Conservation (phyloP, 1,140 invertebrate genomes). For the Nasonia giraulti region DNA sequence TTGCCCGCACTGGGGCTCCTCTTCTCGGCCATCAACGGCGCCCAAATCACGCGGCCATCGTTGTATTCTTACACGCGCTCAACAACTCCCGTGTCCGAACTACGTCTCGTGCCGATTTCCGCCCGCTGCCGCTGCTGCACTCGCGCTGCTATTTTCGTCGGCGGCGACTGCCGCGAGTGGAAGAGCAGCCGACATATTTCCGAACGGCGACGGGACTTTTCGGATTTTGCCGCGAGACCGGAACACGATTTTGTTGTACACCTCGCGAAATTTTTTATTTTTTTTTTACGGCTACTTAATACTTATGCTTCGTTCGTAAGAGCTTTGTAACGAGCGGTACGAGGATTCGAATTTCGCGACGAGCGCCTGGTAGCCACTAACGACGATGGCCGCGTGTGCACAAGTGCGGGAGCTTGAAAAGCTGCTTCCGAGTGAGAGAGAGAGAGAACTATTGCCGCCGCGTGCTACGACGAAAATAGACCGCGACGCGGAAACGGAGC, state of each 20-base stretch:
- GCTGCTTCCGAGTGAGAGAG: background rate
- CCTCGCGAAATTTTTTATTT: no score
- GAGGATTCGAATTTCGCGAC: no score
- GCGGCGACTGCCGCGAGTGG: background rate
- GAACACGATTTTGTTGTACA: no score
- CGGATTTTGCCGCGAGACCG: no score
- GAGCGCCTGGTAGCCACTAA: background rate
- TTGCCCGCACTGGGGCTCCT: background rate
- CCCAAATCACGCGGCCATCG: background rate
- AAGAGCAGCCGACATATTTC: constrained; percentile 37
- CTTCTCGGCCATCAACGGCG: constrained; percentile 1
- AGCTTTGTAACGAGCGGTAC: no score
- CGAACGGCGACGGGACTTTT: background rate
- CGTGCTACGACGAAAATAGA: background rate
- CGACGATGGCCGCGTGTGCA: background rate
- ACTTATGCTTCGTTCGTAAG: no score
- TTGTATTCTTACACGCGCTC: background rate
- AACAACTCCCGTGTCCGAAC: no score
- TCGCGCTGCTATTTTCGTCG: constrained; percentile 23
- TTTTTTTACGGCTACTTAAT: no score
- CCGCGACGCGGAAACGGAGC: background rate
- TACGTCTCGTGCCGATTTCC: background rate
- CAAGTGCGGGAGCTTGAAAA: background rate
- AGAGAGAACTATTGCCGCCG: background rate
- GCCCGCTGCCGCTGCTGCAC: background rate